Conservation (phyloP, 2,113 vertebrate genomes). For the Tupaia tana region DNA sequence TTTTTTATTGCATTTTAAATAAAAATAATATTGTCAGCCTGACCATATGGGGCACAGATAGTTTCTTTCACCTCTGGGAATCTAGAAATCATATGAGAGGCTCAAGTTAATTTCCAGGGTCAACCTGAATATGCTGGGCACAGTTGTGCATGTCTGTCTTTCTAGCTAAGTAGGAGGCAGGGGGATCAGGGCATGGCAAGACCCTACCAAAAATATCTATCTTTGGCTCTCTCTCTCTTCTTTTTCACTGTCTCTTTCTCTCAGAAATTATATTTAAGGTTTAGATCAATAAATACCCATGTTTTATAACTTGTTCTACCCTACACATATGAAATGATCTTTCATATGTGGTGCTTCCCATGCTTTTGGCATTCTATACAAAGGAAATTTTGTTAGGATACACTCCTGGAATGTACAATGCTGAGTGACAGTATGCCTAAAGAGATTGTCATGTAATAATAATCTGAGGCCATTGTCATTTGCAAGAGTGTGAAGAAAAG, state of each 20-base stretch:
- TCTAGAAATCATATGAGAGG: too few relatives aligned
- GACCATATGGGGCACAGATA: too few relatives aligned
- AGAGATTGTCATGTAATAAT: neutral
- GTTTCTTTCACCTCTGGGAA: too few relatives aligned
- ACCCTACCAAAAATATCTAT: too few relatives aligned
- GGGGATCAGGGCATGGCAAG: too few relatives aligned
- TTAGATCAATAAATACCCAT: neutral
- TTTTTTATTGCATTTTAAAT: slow-evolving; percentile 12
- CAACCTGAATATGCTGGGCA: too few relatives aligned
- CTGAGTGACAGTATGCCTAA: neutral
- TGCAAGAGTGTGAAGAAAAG: neutral
- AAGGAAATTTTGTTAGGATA: neutral
- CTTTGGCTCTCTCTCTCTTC: too few relatives aligned
- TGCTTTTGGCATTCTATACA: neutral
- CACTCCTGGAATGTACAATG: neutral
- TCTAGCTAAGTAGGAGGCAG: too few relatives aligned
- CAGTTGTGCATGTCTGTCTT: too few relatives aligned
- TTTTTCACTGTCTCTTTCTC: too few relatives aligned
- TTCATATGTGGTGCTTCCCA: neutral
- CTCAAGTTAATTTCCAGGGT: too few relatives aligned
- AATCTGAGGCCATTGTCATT: neutral
- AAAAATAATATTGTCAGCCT: neutral
- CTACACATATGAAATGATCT: neutral
- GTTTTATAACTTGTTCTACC: neutral
- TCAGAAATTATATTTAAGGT: neutral